Percentiles rank a stretch among this genome's conserved stretches.
Evolutionary conservation across 2,113 vertebrate genomes (phyloP).

Genomic region (Neogobius melanostomus): DNA sequence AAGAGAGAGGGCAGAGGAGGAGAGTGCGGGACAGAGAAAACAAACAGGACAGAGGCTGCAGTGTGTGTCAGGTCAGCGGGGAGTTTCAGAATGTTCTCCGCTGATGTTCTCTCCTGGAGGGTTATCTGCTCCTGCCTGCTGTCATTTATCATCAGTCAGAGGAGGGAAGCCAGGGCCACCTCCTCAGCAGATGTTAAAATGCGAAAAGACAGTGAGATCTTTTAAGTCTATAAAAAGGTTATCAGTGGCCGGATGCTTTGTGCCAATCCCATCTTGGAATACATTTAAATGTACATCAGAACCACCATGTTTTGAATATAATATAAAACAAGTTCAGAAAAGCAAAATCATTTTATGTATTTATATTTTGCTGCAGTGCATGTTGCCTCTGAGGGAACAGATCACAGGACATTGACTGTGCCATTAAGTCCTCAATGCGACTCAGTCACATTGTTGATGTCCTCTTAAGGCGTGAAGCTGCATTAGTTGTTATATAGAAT

Average conservation of each 20-base stretch:
- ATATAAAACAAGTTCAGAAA: no score
- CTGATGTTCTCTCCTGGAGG: slow-evolving; percentile 91
- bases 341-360: no score
- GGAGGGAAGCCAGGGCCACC: slow-evolving; percentile 52
- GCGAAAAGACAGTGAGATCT: slow-evolving; percentile 11
- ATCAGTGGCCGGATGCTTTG: background rate
- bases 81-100: slow-evolving; percentile 98
- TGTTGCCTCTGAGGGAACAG: no score
- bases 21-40: slow-evolving; percentile 86
- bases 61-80: slow-evolving; percentile 93
- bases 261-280: background rate
- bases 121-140: slow-evolving; percentile 95
- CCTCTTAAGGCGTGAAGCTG: no score
- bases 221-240: no score
- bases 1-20: slow-evolving; percentile 58
- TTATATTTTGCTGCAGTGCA: no score
- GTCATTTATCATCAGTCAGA: slow-evolving; percentile 96
- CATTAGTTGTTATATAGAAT: no score
- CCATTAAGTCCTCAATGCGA: no score
- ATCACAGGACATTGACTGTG: no score
- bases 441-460: no score
- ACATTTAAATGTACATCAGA: no score
- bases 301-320: no score
- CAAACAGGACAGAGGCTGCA: slow-evolving; percentile 98
- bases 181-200: slow-evolving; percentile 35